Conservation (phyloP, 2,888 invertebrate genomes). For the Drosophila antonietae region DNA sequence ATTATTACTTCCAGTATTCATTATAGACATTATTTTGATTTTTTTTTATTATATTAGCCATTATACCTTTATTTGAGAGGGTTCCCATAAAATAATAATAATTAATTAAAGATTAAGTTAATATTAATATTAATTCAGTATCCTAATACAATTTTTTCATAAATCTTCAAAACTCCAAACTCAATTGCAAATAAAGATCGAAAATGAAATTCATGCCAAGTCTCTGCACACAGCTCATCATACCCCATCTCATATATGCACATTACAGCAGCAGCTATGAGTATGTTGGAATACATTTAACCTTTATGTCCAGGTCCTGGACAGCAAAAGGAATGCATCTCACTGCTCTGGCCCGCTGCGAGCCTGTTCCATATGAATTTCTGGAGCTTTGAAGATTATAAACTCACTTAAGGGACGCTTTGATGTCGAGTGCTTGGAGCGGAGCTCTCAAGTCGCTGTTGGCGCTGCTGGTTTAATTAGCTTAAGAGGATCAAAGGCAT, state of each 20-base stretch:
- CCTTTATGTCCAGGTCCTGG: conserved; percentile 32
- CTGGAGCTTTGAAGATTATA: conserved; percentile 83
- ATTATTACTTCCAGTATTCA: no score
- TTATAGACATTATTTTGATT: no score
- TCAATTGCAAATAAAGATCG: no score
- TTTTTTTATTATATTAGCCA: no score
- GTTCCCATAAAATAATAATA: no score
- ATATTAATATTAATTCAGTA: no score
- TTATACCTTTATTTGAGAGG: no score
- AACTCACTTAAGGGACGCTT: conserved; percentile 80
- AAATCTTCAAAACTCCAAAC: no score
- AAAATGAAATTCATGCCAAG: not conserved
- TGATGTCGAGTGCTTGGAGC: conserved; percentile 72
- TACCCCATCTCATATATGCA: not conserved
- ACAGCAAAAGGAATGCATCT: conserved; percentile 38
- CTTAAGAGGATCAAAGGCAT: conserved; percentile 73
- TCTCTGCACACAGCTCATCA: not conserved
- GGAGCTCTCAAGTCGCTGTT: conserved; percentile 52
- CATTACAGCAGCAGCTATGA: not conserved
- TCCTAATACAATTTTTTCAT: no score
- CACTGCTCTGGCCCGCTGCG: conserved; percentile 55
- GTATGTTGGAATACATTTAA: conserved; percentile 7
- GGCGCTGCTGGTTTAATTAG: conserved; percentile 54
- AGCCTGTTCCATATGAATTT: conserved; percentile 82
- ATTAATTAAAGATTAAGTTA: no score